A percentile compares a stretch with the other conserved stretches of the same genome.
Evolutionary conservation across 1,140 invertebrate species (phyloP).

Genomic region (Drosophila suzukii): DNA sequence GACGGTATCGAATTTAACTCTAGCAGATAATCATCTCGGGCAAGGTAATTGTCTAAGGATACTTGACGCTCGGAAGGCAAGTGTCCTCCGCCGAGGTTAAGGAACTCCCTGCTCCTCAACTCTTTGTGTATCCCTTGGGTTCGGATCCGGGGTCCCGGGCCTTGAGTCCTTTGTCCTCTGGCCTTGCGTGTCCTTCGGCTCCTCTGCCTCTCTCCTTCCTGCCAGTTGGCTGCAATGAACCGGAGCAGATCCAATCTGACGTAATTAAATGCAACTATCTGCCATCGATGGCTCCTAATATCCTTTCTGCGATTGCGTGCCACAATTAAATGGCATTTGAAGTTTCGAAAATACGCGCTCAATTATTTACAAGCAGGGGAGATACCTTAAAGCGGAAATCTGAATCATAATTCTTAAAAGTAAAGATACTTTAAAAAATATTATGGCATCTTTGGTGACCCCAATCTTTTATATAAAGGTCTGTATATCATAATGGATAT

Average conservation of each 20-base stretch:
- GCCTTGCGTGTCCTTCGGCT: constrained; percentile 41
- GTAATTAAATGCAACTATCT: constrained; percentile 73
- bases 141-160: background rate
- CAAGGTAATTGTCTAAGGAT: constrained; percentile 71
- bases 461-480: too few relatives aligned
- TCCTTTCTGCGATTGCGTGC: constrained; percentile 40
- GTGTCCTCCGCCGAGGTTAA: constrained; percentile 62
- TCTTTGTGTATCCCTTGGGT: constrained; percentile 39
- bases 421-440: too few relatives aligned
- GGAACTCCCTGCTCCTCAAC: constrained; percentile 39
- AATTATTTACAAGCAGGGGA: constrained; percentile 46
- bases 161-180: constrained; percentile 15
- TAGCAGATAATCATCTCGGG: constrained; percentile 81
- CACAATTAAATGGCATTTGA: constrained; percentile 60
- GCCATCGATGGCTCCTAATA: constrained; percentile 52
- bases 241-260: constrained; percentile 51
- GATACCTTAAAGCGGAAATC: too few relatives aligned
- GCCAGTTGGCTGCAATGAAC: constrained; percentile 66
- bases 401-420: too few relatives aligned
- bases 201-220: constrained; percentile 12
- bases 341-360: constrained; percentile 25
- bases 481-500: too few relatives aligned
- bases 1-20: constrained; percentile 84
- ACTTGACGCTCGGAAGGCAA: constrained; percentile 72
- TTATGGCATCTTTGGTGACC: too few relatives aligned